These are phyloP conservation scores for Alsophila aescularia DNA, from an alignment of 2,888 invertebrate species.

Conservation along the genomic window DNA sequence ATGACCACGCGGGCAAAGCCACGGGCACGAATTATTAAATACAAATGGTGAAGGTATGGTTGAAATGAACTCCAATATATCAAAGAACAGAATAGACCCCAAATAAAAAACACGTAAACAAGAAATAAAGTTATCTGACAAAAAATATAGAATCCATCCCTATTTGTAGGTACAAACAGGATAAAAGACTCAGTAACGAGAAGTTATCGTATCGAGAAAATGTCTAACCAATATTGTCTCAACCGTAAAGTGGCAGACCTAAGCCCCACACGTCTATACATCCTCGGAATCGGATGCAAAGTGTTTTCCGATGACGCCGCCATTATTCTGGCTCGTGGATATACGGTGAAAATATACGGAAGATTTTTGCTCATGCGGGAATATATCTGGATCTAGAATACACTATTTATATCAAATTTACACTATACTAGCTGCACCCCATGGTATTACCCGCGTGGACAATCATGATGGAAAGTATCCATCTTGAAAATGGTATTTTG, in stretches of 20 bases:
- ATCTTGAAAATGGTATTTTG: too few relatives aligned
- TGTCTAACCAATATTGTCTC: constrained; percentile 6
- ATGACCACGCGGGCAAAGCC: too few relatives aligned
- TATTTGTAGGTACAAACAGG: constrained; percentile 17
- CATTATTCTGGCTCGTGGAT: constrained; percentile 39
- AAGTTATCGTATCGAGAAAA: constrained; percentile 23
- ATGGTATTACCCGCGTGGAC: too few relatives aligned
- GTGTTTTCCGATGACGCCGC: constrained; percentile 54
- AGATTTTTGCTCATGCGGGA: constrained; percentile 1
- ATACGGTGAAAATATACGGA: constrained; percentile 28
- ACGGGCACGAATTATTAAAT: too few relatives aligned
- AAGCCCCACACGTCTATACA: constrained; percentile 16
- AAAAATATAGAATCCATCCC: constrained; percentile 3
- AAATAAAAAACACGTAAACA: not conserved
- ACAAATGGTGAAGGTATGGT: too few relatives aligned
- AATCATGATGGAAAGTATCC: too few relatives aligned
- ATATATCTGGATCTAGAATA: not conserved
- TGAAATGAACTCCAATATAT: not conserved
- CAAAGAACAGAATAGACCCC: not conserved
- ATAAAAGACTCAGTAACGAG: constrained; percentile 11
- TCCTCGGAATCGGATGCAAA: constrained; percentile 47
- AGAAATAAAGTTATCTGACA: constrained; percentile 1
- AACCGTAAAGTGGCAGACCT: constrained; percentile 29
- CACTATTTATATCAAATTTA: not conserved
- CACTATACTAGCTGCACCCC: not conserved